Evolutionary conservation across 2,888 invertebrate species (phyloP), one percentile per base, ranked within the genome.

Genomic region (Ditylenchus weischeri): DNA sequence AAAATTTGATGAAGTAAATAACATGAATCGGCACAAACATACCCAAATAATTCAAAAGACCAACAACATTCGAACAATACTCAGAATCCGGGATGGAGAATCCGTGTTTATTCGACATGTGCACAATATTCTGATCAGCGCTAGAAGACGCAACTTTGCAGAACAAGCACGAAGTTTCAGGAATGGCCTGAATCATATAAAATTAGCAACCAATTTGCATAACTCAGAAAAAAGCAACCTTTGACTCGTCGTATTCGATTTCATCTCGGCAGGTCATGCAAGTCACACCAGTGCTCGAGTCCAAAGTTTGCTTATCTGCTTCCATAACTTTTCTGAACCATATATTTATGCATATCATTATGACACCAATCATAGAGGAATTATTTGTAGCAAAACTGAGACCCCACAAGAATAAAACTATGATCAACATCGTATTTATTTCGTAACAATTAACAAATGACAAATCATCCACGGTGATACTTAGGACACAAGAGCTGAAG

Each of bases 401-500:
- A 5, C 5, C 29, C 2, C 29, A 15, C 11, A 54, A 54, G 2
- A n/a, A 10, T 7, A 10, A 54, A 54, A 54, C 54, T 15, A 64
- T 35, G 21, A 57, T 43, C 48, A n/a, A 67, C 43, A 43, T 43
- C 19, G 21, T 19, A 19, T 50, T 66, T 57, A 43, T n/a, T 62
- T n/a, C 51, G 29, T 67, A 67, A 36, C 65, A 67, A 66, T 43
- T 13, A 66, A 66, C 48, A 65, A 66, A 48, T 36, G 54, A 35
- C 43, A 38, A 23, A 66, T 49, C 48, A 23, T 65, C 11, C 47
- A 23, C 57, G 43, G 21, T 19, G 19, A 21, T 15, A 59, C 58
- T 76, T 92, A 98, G 84, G 96, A 93, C 81, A 98, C 95, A 85
- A 98, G 88, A 84, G 98, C 95, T 75, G 96, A 96, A 64, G 98